phyloP scores from a whole-genome alignment of 2,888 invertebrate genomes.

The Dastarcus helophoroides region DNA sequence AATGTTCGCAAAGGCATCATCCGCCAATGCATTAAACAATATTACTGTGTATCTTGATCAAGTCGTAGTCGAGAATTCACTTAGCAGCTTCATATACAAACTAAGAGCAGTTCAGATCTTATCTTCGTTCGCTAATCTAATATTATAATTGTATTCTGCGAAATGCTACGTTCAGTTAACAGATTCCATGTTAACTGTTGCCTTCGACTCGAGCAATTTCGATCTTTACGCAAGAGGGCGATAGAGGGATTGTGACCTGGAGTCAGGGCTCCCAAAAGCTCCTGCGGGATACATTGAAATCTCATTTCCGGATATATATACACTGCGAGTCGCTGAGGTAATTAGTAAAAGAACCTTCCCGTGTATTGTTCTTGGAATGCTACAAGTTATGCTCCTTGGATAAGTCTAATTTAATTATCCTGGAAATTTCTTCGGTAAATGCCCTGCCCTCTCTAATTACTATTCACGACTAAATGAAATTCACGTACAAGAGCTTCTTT shows the following conservation, averaged over 20 bases:
- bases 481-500: too few relatives aligned
- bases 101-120: conserved; percentile 28
- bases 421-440: too few relatives aligned
- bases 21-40: conserved; percentile 28
- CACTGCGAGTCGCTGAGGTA: conserved; percentile 26
- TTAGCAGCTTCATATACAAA: conserved; percentile 25
- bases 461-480: too few relatives aligned
- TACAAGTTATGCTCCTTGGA: conserved; percentile 6
- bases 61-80: conserved; percentile 31
- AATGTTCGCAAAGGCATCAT: conserved; percentile 19
- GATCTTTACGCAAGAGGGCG: conserved; percentile 18
- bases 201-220: conserved; percentile 22
- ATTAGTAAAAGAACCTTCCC: conserved; percentile 32
- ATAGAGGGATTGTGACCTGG: conserved; percentile 15
- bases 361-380: conserved; percentile 22
- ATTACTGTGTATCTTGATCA: conserved; percentile 30
- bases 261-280: conserved; percentile 26
- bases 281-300: conserved; percentile 40
- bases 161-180: conserved; percentile 40
- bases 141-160: conserved; percentile 41
- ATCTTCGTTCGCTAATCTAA: conserved; percentile 36
- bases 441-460: too few relatives aligned
- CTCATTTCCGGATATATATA: conserved; percentile 36
- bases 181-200: conserved; percentile 37
- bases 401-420: too few relatives aligned